phyloP scores from a whole-genome alignment of 2,888 invertebrate genomes.

The Sepiola atlantica region DNA sequence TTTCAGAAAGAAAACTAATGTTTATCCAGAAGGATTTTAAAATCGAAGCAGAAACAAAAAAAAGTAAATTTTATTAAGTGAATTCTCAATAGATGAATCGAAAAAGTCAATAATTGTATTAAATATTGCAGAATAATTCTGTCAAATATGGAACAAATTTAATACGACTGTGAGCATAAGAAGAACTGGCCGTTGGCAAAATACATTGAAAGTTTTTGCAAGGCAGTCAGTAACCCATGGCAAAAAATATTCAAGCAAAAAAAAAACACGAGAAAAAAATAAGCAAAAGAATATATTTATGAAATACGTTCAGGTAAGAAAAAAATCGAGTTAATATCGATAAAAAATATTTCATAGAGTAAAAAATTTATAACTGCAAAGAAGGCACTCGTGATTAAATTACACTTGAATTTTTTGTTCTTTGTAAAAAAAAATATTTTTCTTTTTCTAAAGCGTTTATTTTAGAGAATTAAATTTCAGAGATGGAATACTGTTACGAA shows the following conservation, averaged over 20 bases:
- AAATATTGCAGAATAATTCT: conserved; percentile 18
- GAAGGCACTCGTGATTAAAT: not conserved
- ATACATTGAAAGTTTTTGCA: not conserved
- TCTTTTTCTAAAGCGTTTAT: not conserved
- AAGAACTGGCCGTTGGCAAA: not conserved
- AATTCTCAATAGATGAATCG: not conserved
- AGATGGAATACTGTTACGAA: not conserved
- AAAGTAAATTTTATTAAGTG: not conserved
- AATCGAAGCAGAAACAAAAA: not conserved
- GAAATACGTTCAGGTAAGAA: not conserved
- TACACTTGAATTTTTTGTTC: not conserved
- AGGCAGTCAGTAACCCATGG: not conserved
- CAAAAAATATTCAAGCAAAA: not conserved
- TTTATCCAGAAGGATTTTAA: not conserved
- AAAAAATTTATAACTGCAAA: not conserved
- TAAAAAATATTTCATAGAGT: not conserved
- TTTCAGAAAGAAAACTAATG: not conserved
- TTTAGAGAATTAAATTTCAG: not conserved
- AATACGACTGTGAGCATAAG: not conserved
- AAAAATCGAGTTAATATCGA: not conserved
- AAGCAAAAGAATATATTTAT: not conserved
- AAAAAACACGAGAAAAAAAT: too few species aligned
- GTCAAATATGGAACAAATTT: not conserved
- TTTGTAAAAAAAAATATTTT: not conserved
- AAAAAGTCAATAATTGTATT: not conserved